phyloP scores from a whole-genome alignment of 2,888 invertebrate species.

The Linyphia triangularis region DNA sequence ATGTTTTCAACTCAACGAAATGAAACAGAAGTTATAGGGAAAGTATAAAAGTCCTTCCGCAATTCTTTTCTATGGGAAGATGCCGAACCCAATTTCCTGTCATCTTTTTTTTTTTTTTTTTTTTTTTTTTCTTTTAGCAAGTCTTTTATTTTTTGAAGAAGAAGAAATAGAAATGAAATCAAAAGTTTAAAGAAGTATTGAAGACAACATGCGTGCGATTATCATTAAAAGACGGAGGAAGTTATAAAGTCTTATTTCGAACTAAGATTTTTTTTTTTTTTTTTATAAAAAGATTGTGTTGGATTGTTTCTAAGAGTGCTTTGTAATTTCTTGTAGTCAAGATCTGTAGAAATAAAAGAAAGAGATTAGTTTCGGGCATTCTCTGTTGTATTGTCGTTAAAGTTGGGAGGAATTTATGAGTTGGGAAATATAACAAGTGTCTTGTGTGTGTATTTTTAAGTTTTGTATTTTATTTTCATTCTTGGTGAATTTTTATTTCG shows the following conservation, averaged over 20 bases:
- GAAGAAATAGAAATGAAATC: constrained; percentile 64
- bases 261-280: constrained; percentile 10
- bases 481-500: too few species aligned
- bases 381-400: not conserved
- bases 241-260: constrained; percentile 61
- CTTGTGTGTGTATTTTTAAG: too few species aligned
- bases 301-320: not conserved
- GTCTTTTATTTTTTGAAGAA: too few species aligned
- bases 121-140: too few species aligned
- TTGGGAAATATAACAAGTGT: too few species aligned
- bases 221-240: constrained; percentile 64
- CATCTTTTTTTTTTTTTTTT: constrained; percentile 46
- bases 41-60: constrained; percentile 6
- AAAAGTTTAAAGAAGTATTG: constrained; percentile 65
- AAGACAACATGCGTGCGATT: constrained; percentile 69
- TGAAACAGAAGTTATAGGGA: constrained; percentile 43
- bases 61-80: constrained; percentile 33
- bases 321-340: not conserved
- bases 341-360: not conserved
- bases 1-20: constrained; percentile 68
- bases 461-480: too few species aligned
- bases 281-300: too few species aligned
- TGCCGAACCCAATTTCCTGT: constrained; percentile 72
- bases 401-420: not conserved
- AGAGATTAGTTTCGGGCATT: constrained; percentile 1